Evolutionary conservation across 2,113 vertebrate species (phyloP), one percentile per base, ranked within the genome.

Genomic region (Narcine bancroftii): DNA sequence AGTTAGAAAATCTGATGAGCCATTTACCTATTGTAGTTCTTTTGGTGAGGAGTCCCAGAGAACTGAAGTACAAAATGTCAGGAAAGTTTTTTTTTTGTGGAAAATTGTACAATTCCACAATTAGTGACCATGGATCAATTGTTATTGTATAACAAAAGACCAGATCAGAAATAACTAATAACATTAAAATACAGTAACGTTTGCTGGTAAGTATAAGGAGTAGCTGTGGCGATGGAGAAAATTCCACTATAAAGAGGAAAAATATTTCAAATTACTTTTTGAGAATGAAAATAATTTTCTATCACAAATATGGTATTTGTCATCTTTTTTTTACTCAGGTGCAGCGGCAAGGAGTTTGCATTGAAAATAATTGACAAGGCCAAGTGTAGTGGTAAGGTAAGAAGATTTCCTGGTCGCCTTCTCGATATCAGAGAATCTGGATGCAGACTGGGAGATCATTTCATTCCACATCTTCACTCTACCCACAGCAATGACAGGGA

Each of bases 361-460:
- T 95, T 99, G 93, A 99, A 99, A 96, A 99, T 99, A 94, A 99
- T 99, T 93, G 97, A 99, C 96, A 99, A 99, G 94, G 96, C 96
- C 94, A 99, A 99, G 94, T 99, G 98, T 94, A 97, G 97, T 92
- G 99, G 98, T 94, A 99, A 99, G 97, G 98, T 99, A 96, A 92
- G 93, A 93, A 19, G 4, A 91, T 60, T 47, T 71, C 65, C 63
- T 47, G 21, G 7, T 91, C 24, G 1, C n/a, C n/a, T n/a, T n/a
- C n/a, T n/a, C n/a, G n/a, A n/a, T n/a, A n/a, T n/a, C n/a, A n/a
- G n/a, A n/a, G n/a, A n/a, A n/a, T n/a, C n/a, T n/a, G n/a, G n/a
- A n/a, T n/a, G n/a, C n/a, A n/a, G n/a, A n/a, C n/a, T n/a, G n/a
- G n/a, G n/a, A n/a, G n/a, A n/a, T n/a, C n/a, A n/a, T n/a, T n/a